A percentile compares a stretch with the other conserved stretches of the same genome.
phyloP scores from a whole-genome alignment of 2,797 vertebrate species.

The Halcyon badia region DNA sequence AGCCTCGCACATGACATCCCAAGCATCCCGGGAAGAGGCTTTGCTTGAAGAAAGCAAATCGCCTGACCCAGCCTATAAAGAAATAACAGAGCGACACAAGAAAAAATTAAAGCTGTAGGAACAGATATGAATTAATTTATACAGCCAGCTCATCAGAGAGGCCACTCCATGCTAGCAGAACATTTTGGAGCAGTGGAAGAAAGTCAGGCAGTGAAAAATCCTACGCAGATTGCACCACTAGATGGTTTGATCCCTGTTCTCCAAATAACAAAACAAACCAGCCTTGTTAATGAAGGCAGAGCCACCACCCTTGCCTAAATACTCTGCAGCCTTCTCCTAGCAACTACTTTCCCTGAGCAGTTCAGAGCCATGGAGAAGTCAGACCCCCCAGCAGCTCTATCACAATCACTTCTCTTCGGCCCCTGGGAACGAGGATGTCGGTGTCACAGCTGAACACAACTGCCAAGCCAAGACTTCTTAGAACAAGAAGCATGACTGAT shows the following conservation, averaged over 20 bases:
- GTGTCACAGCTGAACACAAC: not conserved
- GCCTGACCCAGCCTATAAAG: not conserved
- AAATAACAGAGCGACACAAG: not conserved
- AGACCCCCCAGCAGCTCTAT: not conserved
- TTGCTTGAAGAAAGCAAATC: not conserved
- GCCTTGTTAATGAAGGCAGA: not conserved
- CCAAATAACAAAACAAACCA: not conserved
- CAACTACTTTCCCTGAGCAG: not conserved
- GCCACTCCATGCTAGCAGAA: not conserved
- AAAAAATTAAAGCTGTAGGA: not conserved
- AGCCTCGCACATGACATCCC: not conserved
- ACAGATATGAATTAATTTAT: not conserved
- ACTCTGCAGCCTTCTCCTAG: not conserved
- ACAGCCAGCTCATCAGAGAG: not conserved
- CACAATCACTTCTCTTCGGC: not conserved
- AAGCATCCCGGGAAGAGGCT: not conserved
- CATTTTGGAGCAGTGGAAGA: not conserved
- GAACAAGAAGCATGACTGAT: not conserved
- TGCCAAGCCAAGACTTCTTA: not conserved
- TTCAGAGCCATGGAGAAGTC: not conserved
- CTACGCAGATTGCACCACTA: not conserved
- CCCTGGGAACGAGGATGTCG: not conserved
- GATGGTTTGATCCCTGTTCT: not conserved
- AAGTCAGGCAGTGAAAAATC: conserved; percentile 1
- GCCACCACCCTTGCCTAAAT: not conserved